Percentiles rank a stretch among this genome's conserved stretches.
phyloP scores from a whole-genome alignment of 2,113 vertebrate species.

The Ceuthmochares aereus region DNA sequence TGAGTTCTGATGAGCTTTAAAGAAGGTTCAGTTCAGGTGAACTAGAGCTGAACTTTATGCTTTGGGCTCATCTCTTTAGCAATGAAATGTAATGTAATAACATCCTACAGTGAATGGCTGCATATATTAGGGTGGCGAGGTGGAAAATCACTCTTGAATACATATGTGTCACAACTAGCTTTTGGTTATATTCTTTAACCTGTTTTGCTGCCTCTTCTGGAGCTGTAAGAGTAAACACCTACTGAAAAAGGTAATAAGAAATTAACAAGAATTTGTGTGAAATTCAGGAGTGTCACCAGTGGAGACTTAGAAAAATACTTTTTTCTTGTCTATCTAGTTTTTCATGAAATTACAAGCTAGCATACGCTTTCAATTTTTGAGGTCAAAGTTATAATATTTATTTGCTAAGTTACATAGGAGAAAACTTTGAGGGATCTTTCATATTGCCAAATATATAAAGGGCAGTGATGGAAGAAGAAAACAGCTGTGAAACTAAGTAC shows the following conservation, averaged over 20 bases:
- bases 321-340: slow-evolving; percentile 42
- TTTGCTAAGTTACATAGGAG: slow-evolving; percentile 56
- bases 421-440: slow-evolving; percentile 71
- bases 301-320: slow-evolving; percentile 19
- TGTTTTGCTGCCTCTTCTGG: slow-evolving; percentile 4
- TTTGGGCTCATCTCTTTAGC: background rate
- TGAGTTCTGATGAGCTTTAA: background rate
- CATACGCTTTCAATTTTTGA: slow-evolving; percentile 73
- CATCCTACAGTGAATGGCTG: background rate
- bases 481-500: slow-evolving; percentile 53
- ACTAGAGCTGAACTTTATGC: background rate
- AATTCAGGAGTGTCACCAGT: background rate
- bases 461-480: slow-evolving; percentile 47
- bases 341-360: slow-evolving; percentile 45
- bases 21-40: background rate
- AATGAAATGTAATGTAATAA: background rate
- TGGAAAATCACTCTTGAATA: background rate
- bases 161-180: background rate
- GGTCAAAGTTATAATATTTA: slow-evolving; percentile 61
- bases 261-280: background rate
- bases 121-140: background rate
- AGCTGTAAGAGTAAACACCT: slow-evolving; percentile 21
- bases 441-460: slow-evolving; percentile 69
- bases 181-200: background rate
- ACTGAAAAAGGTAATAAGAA: slow-evolving; percentile 1